Conservation (phyloP, 2,888 invertebrate genomes). For the Nymphalis polychloros region DNA sequence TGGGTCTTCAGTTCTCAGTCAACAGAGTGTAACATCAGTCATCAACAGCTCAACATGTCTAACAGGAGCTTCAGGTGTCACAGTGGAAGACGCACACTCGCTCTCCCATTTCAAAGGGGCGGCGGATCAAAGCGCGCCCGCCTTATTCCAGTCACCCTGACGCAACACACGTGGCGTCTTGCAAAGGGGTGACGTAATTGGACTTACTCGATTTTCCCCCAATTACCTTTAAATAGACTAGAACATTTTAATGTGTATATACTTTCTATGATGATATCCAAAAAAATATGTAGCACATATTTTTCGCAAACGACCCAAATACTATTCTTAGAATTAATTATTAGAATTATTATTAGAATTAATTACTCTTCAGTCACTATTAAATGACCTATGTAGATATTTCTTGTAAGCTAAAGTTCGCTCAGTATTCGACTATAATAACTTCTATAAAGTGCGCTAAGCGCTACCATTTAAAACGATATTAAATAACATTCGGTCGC, state of each 20-base stretch:
- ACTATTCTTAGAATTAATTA: too few species aligned
- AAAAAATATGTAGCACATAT: neutral
- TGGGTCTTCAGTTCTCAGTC: constrained; percentile 14
- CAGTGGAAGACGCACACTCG: constrained; percentile 48
- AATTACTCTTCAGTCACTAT: too few species aligned
- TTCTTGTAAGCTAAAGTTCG: too few species aligned
- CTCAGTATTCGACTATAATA: too few species aligned
- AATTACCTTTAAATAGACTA: constrained; percentile 39
- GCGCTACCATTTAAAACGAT: too few species aligned
- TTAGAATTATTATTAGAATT: too few species aligned
- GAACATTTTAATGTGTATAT: constrained; percentile 30
- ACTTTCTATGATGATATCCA: neutral
- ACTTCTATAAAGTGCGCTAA: too few species aligned
- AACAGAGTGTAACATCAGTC: constrained; percentile 44
- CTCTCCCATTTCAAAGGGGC: constrained; percentile 47
- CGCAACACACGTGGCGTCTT: constrained; percentile 45
- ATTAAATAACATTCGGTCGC: too few species aligned
- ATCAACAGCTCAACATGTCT: constrained; percentile 40
- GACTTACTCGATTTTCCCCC: constrained; percentile 41
- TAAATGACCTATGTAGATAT: too few species aligned
- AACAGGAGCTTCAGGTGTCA: constrained; percentile 50
- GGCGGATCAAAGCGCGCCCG: constrained; percentile 46
- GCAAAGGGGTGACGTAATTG: constrained; percentile 43
- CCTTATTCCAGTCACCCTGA: constrained; percentile 41
- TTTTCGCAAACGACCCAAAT: too few species aligned